Conservation (phyloP, 1,140 invertebrate species). For the Bombus confusus region DNA sequence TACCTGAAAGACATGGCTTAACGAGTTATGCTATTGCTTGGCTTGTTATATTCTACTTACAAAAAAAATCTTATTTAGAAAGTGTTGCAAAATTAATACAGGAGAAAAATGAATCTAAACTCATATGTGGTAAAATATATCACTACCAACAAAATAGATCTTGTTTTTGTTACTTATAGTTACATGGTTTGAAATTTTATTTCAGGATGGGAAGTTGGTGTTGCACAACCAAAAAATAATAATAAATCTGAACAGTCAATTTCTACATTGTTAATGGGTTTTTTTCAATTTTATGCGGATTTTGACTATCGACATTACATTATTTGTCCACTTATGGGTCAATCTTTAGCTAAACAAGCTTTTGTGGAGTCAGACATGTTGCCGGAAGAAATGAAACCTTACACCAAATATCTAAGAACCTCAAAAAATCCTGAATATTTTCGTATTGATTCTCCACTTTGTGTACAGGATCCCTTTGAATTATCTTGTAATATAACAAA, state of each 20-base stretch:
- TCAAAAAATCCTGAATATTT: conserved; percentile 65
- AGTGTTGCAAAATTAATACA: conserved; percentile 65
- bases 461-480: conserved; percentile 83
- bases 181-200: conserved; percentile 38
- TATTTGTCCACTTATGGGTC: conserved; percentile 80
- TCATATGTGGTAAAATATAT: conserved; percentile 57
- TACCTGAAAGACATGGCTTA: conserved; percentile 37
- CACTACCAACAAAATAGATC: conserved; percentile 7
- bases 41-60: conserved; percentile 69
- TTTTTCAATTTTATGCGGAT: conserved; percentile 80
- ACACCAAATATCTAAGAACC: conserved; percentile 37
- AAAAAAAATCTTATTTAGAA: conserved; percentile 63
- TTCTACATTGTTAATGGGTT: conserved; percentile 77
- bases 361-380: conserved; percentile 58
- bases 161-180: background rate
- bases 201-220: conserved; percentile 60
- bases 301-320: conserved; percentile 80
- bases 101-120: conserved; percentile 31
- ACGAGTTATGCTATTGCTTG: conserved; percentile 59
- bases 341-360: conserved; percentile 68
- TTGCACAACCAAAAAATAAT: conserved; percentile 14
- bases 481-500: conserved; percentile 81
- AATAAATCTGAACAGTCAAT: background rate
- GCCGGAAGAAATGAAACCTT: conserved; percentile 54
- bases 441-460: conserved; percentile 74